Evolutionary conservation across 2,888 invertebrate species (phyloP).

Genomic region (Erebia palarica): DNA sequence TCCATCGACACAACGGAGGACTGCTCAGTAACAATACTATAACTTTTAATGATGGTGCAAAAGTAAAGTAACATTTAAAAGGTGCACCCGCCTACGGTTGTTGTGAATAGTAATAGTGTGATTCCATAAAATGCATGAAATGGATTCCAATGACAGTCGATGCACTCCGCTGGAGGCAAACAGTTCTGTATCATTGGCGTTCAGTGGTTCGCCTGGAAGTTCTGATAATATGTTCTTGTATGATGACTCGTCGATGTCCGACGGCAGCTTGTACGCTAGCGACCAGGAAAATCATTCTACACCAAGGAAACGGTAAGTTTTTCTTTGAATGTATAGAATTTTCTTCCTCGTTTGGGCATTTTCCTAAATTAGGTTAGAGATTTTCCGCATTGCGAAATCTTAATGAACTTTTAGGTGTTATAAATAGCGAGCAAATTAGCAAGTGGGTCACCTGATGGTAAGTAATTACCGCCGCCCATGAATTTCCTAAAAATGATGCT

Average conservation of each 20-base stretch:
- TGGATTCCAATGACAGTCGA: slow-evolving; percentile 58
- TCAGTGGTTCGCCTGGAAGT: slow-evolving; percentile 39
- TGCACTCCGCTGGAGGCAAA: slow-evolving; percentile 41
- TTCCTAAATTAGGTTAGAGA: too few relatives aligned
- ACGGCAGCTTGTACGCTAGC: slow-evolving; percentile 89
- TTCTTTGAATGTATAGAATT: background rate
- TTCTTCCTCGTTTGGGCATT: background rate
- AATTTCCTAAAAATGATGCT: background rate
- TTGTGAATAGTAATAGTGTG: background rate
- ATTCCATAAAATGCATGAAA: slow-evolving; percentile 50
- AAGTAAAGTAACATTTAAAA: slow-evolving; percentile 10
- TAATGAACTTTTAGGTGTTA: background rate
- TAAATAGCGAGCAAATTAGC: too few relatives aligned
- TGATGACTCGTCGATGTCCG: slow-evolving; percentile 82
- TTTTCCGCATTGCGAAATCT: slow-evolving; percentile 2
- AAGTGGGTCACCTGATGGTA: too few relatives aligned
- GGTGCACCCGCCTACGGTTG: background rate
- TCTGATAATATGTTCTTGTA: slow-evolving; percentile 86
- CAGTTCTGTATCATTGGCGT: slow-evolving; percentile 23
- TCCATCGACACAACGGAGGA: slow-evolving; percentile 25
- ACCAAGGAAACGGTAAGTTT: slow-evolving; percentile 68
- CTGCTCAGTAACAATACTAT: slow-evolving; percentile 22
- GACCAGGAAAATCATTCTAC: slow-evolving; percentile 90
- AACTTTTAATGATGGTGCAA: background rate
- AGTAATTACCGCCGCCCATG: too few relatives aligned